phyloP scores from a whole-genome alignment of 2,888 invertebrate species.

The Scaptomyza flava region DNA sequence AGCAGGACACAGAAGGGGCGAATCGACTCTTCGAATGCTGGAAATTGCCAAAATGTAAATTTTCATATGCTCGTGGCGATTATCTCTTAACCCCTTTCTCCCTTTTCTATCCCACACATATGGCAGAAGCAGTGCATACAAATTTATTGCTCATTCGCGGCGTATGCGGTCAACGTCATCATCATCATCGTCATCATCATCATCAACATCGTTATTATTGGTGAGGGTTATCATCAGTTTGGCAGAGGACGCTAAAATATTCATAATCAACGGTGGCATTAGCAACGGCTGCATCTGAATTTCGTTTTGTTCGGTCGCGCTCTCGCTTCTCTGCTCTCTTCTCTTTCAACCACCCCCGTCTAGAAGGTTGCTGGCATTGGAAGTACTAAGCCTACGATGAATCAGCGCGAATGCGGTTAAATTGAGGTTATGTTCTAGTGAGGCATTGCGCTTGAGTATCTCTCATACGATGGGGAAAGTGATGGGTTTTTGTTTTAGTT shows the following conservation, averaged over 20 bases:
- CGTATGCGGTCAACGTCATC: conserved; percentile 43
- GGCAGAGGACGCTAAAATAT: conserved; percentile 60
- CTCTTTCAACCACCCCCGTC: neutral
- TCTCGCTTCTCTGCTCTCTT: neutral
- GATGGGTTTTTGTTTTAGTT: too few species aligned
- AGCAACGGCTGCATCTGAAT: conserved; percentile 51
- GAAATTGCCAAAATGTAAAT: conserved; percentile 83
- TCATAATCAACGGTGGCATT: conserved; percentile 72
- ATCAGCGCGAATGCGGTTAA: conserved; percentile 36
- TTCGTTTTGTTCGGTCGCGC: conserved; percentile 36
- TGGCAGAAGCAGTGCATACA: conserved; percentile 46
- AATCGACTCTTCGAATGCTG: conserved; percentile 65
- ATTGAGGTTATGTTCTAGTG: conserved; percentile 49
- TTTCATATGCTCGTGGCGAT: conserved; percentile 60
- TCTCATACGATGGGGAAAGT: neutral
- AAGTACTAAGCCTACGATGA: conserved; percentile 19
- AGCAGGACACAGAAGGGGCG: neutral
- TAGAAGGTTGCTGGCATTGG: neutral
- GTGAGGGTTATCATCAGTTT: conserved; percentile 33
- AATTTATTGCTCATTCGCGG: conserved; percentile 72
- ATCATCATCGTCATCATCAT: conserved; percentile 29
- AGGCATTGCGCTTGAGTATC: conserved; percentile 12
- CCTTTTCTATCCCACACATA: neutral
- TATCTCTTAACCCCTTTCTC: neutral
- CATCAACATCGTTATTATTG: conserved; percentile 16